phyloP scores from a whole-genome alignment of 2,888 invertebrate genomes.

The Heteromurus nitidus region DNA sequence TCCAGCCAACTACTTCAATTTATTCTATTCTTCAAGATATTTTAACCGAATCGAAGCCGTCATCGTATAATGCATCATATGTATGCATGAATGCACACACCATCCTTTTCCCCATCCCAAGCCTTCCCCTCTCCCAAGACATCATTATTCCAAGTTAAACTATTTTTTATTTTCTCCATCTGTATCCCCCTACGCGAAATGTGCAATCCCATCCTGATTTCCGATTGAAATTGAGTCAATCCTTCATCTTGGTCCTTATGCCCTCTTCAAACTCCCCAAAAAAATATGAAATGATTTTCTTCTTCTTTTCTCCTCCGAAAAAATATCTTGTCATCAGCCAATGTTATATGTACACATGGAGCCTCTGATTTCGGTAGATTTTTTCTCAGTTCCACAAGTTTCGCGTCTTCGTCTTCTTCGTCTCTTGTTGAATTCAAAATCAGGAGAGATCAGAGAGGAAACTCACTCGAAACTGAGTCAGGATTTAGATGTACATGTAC shows the following conservation, averaged over 20 bases:
- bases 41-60: too few species aligned
- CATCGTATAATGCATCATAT: too few species aligned
- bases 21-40: too few species aligned
- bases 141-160: too few species aligned
- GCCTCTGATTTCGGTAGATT: too few species aligned
- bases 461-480: background rate
- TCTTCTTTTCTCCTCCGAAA: background rate
- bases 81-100: too few species aligned
- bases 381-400: background rate
- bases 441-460: constrained; percentile 22
- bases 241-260: background rate
- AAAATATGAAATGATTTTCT: background rate
- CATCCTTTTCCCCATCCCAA: too few species aligned
- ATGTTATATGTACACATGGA: background rate
- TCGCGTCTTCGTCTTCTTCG: too few species aligned
- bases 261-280: constrained; percentile 2
- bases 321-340: background rate
- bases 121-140: too few species aligned
- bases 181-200: too few species aligned
- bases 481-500: background rate
- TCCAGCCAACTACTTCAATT: too few species aligned
- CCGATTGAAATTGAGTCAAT: constrained; percentile 19
- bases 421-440: constrained; percentile 39
- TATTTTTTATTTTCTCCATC: too few species aligned
- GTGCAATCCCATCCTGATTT: background rate